Evolutionary conservation across 2,113 vertebrate species (phyloP), one percentile per base, ranked within the genome.

Genomic region (Calidris pugnax): DNA sequence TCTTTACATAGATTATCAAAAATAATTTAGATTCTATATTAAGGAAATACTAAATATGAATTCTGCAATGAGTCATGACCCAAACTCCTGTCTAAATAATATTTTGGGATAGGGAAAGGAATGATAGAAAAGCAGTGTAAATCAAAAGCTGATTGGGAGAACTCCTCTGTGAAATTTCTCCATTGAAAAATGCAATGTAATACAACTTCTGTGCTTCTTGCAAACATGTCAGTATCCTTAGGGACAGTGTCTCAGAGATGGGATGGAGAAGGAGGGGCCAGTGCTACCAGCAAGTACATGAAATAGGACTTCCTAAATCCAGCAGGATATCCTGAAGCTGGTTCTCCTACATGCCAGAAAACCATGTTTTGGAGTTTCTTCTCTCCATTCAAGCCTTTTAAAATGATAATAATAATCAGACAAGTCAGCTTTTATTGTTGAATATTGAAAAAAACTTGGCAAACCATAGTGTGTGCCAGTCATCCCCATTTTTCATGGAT

Each of bases 1-100:
- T 98, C 98, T 98, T 98, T 97, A 98, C 97, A 97, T 97, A 98
- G 98, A 98, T 98, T 98, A 98, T 97, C 93, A 97, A 98, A 97
- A 98, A 98, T 98, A 98, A 98, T 97, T 98, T 98, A 97, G 97
- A 97, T 98, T 97, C 97, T 96, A 57, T 96, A 98, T 98, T 98
- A 97, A 95, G 94, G 97, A 97, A 98, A 96, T 97, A 97, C 98
- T 98, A 98, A 97, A 97, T 93, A 96, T 21, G 43, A 98, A 98
- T 98, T 97, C 97, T 93, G 37, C 53, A 90, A 96, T 84, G 86
- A 95, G 37, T 87, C 89, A 93, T 87, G 96, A 95, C 92, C 95
- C 87, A 96, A 96, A 87, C 56, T 89, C 90, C 67, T 87, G 43
- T 78, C 63, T 84, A 95, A 95, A 83, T 94, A 90, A 75, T 84